Base-by-base conservation (phyloP, 1,140 invertebrate species). In the Pemphigus obesinymphae region DNA sequence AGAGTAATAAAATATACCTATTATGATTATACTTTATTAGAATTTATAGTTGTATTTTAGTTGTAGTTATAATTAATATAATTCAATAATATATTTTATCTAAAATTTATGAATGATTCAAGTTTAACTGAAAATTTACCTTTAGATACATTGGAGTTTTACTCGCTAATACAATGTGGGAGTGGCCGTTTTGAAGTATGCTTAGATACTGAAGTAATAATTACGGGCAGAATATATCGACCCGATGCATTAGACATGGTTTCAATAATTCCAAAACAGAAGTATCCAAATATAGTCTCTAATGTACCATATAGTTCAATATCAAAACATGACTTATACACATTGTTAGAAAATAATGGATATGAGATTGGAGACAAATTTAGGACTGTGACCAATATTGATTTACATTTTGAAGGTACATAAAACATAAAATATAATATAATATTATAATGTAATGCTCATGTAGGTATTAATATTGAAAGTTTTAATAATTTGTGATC, bases 151-250 rank as follows among this genome's bases (percentile, higher is more conserved):
- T 8, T 76, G 4, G 48, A 76, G 40, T 55, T 76, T 8, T 76
- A 76, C 55, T 58, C 50, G 13, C 17, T 76, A 11, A 26, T 76
- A 37, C 73, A 76, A 37, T 40, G 73, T 23, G 73, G 73, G 7
- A 76, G n/a, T 34, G 73, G 73, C 37, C 4, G 7, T 10, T 76
- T 76, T 37, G 73, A 76, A 76, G n/a, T 76, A 55, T 76, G 48
- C 31, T 58, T 55, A 7, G 20, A 55, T 7, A 37, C 37, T 55
- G 50, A 76, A 23, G 34, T 76, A 8, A 55, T 76, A 55, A 1
- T 76, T n/a, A 34, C 48, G 0, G 73, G 73, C 17, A 76, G 34
- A 76, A 23, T 76, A 37, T 55, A 37, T 40, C 73, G 23, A 23
- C 73, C 73, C 40, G 50, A 76, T 37, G 10, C 31, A 23, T 15